Percentiles rank a stretch among this genome's conserved stretches.
Evolutionary conservation across 1,140 invertebrate genomes (phyloP).

Genomic region (Heliconius nattereri): DNA sequence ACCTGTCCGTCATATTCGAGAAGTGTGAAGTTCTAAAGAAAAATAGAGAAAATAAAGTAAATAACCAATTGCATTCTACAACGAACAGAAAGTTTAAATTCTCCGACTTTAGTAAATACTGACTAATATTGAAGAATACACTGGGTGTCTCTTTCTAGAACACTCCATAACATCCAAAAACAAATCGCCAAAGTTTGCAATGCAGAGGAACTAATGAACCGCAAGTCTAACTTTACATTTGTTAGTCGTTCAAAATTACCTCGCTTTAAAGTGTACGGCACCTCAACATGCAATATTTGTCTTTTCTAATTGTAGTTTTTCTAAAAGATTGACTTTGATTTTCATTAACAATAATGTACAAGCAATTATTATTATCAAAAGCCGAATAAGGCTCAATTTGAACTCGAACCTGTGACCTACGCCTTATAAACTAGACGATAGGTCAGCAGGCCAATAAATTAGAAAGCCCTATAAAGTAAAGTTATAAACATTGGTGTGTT

Average conservation of each 20-base stretch:
- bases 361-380: neutral
- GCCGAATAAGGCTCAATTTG: neutral
- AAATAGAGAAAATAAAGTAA: no score
- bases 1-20: no score
- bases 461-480: slow-evolving; percentile 2
- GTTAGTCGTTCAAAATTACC: slow-evolving; percentile 1
- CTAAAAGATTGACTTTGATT: neutral
- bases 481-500: neutral
- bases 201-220: slow-evolving; percentile 4
- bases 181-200: slow-evolving; percentile 5
- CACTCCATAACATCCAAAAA: neutral
- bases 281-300: neutral
- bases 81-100: no score
- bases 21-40: no score
- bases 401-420: neutral
- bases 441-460: neutral
- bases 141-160: neutral
- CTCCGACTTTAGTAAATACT: neutral
- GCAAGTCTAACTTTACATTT: neutral
- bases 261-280: neutral
- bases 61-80: no score
- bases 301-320: neutral
- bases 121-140: neutral
- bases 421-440: neutral
- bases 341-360: neutral